Evolutionary conservation across 2,888 invertebrate genomes (phyloP), one percentile per base, ranked within the genome.

Genomic region (Polyommatus iphigenia): DNA sequence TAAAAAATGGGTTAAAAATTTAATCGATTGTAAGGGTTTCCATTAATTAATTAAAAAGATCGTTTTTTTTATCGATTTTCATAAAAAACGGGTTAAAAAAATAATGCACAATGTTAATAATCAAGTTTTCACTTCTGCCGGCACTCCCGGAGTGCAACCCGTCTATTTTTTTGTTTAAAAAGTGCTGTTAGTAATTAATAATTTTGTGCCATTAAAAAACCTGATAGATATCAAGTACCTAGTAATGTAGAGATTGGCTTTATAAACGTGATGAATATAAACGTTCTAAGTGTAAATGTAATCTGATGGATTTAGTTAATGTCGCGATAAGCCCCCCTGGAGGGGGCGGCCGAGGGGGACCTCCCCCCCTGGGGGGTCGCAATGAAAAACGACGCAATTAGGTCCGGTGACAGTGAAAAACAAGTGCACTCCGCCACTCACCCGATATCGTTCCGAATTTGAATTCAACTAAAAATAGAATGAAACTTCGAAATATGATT

Each of bases 361-460:
- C 36, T 20, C 41, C 73, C 20, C 24, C 13, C 20, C 80, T 85
- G 86, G 84, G 84, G 88, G 88, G 88, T 85, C 87, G 88, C 87
- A 88, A 90, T 93, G 93, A 94, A 91, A 92, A 93, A 93, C 93
- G 89, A 91, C 88, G 90, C 92, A 92, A 93, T 93, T 94, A 93
- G 93, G 90, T 88, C 86, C 89, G 85, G 89, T 90, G 93, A 93
- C 93, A 93, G 93, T 93, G 93, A 94, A 92, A 92, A 92, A 94
- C 92, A 91, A 92, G 92, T 91, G 91, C 91, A 91, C 91, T 92
- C 46, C 50, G 76, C 54, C 46, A 50, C 41, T 76, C 73, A 78
- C 78, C 75, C 57, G 59, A 32, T 75, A 75, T 54, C 57, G 46
- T 71, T 72, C 46, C 62, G 46, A 78, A 78, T 77, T 67, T 67